phyloP scores from a whole-genome alignment of 2,888 invertebrate genomes.

The Ischnura elegans region DNA sequence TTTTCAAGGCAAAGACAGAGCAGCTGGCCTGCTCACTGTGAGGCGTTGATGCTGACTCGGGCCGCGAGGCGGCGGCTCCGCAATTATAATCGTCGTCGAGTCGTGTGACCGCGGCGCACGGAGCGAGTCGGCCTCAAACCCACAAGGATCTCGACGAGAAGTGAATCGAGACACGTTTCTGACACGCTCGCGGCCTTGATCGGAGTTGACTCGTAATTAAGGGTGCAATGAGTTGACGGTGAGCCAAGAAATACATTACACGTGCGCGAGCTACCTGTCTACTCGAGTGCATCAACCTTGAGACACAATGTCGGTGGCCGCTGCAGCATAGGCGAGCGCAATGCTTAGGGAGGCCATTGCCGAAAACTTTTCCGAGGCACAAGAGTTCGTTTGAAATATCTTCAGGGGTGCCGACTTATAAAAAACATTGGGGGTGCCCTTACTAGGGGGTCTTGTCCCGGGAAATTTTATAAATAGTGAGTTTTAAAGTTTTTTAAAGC shows the following conservation, averaged over 20 bases:
- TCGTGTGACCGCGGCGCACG: not conserved
- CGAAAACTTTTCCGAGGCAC: no score
- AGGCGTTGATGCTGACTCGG: no score
- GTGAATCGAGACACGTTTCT: slow-evolving; percentile 19
- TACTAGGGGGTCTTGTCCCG: no score
- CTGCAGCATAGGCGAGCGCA: no score
- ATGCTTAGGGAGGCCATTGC: no score
- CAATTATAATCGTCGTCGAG: not conserved
- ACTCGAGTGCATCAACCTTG: not conserved
- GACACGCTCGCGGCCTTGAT: slow-evolving; percentile 20
- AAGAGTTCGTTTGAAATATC: no score
- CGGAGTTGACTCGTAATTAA: not conserved
- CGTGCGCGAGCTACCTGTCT: not conserved
- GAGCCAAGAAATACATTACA: not conserved
- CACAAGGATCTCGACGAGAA: not conserved
- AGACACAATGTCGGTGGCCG: not conserved
- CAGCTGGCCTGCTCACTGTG: not conserved
- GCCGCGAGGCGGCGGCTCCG: not conserved
- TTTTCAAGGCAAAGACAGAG: no score
- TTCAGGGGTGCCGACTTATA: no score
- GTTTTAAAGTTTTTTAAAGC: no score
- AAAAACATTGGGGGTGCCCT: no score
- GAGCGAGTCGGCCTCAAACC: not conserved
- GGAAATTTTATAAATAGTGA: no score
- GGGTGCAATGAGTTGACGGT: slow-evolving; percentile 25